phyloP scores from a whole-genome alignment of 2,888 invertebrate species.

The Xylocampa areola region DNA sequence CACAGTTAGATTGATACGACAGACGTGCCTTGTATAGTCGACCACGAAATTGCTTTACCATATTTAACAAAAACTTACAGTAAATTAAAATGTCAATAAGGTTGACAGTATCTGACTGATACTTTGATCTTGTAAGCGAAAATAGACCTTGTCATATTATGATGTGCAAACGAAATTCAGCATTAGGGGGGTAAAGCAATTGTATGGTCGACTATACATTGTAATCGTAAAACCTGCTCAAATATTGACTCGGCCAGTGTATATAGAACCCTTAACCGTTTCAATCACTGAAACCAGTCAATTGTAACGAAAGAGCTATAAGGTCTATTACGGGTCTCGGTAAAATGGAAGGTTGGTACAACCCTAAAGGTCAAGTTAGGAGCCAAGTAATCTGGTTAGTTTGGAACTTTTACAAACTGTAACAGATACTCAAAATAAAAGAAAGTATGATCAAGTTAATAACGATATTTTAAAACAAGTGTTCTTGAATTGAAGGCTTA shows the following conservation, averaged over 20 bases:
- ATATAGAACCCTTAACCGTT: constrained; percentile 47
- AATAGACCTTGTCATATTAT: too few relatives aligned
- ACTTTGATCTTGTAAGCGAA: too few relatives aligned
- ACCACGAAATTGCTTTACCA: too few relatives aligned
- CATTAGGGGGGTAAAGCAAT: too few relatives aligned
- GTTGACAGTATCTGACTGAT: too few relatives aligned
- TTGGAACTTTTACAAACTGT: constrained; percentile 23
- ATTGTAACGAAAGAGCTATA: constrained; percentile 38
- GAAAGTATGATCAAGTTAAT: constrained; percentile 2
- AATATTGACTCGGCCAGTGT: constrained; percentile 60
- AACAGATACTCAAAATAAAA: constrained; percentile 17
- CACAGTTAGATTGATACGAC: constrained; percentile 20
- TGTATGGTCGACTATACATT: too few relatives aligned
- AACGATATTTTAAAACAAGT: too few relatives aligned
- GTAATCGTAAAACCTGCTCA: constrained; percentile 36
- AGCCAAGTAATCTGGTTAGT: constrained; percentile 12
- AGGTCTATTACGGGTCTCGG: constrained; percentile 37
- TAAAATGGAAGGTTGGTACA: constrained; percentile 40
- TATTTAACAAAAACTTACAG: too few relatives aligned
- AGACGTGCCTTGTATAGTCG: constrained; percentile 26
- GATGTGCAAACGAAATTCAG: too few relatives aligned
- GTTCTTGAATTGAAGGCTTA: too few relatives aligned
- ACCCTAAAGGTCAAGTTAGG: constrained; percentile 40
- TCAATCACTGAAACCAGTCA: constrained; percentile 50
- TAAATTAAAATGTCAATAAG: too few relatives aligned